Evolutionary conservation across 1,140 invertebrate species (phyloP), one percentile per base, ranked within the genome.

Genomic region (Listronotus bonariensis): DNA sequence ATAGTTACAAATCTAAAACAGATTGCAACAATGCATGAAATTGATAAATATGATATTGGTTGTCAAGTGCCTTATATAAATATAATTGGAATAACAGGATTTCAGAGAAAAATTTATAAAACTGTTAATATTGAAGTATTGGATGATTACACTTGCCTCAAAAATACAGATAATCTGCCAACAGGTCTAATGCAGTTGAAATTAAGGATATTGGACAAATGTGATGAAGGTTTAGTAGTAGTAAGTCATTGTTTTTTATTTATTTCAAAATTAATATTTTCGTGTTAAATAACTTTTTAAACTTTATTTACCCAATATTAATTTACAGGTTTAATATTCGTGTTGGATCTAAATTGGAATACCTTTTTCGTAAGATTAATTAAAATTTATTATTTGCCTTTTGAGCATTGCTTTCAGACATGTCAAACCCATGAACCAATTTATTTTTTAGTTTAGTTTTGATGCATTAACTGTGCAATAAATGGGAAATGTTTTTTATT

Each of bases 11-110:
- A 67, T 64, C 54, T 77, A 18, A 76, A 71, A 41, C 18, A 14
- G 6, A 43, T 73, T 26, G 31, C 57, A 20, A 12, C 17, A 9
- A 17, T 63, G 45, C 46, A 63, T 34, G 32, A 38, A 17, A 60
- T 67, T 34, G 60, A 61, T 40, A 69, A 58, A 46, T 72, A 74
- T 53, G 70, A 78, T 46, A 34, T 71, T 15, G 59, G 40, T 0
- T 73, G 68, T 53, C 72, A 76, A 69, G 60, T 79, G 38, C 77
- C 77, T 10, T 64, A 73, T 66, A 53, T 78, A 18, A 74, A 77
- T 63, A 74, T 79, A 49, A 49, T 74, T 12, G 77, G 76, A 41
- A 75, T 79, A 36, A 73, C 70, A 18, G 77, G 75, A 3, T 78
- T 71, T 45, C 68, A 68, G 31, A 74, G 73, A 14, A 71, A 74